A percentile compares a stretch with the other conserved stretches of the same genome.
phyloP scores from a whole-genome alignment of 2,113 vertebrate genomes.

The Microcebus griseorufus region DNA sequence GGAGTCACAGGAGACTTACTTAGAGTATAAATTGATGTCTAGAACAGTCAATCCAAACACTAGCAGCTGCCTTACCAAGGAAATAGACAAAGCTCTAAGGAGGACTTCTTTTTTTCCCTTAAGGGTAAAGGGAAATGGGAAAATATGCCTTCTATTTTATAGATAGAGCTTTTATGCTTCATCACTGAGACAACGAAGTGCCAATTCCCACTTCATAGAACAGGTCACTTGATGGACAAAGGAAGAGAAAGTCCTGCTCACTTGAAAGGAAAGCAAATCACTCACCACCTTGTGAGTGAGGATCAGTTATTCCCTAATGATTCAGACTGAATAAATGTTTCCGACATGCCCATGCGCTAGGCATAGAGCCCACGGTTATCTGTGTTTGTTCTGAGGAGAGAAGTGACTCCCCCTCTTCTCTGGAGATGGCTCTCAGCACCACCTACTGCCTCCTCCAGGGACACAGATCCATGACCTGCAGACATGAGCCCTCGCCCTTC shows the following conservation, averaged over 20 bases:
- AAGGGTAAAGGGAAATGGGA: too few species aligned
- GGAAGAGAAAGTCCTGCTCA: not conserved
- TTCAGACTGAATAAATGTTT: not conserved
- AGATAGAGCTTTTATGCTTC: not conserved
- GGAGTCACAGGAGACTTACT: too few species aligned
- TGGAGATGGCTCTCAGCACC: not conserved
- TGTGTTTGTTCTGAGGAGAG: not conserved
- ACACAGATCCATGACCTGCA: not conserved
- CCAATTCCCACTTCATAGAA: not conserved
- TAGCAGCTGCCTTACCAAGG: too few species aligned
- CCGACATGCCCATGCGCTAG: not conserved
- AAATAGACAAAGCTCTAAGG: too few species aligned
- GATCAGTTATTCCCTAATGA: not conserved
- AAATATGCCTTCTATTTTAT: too few species aligned
- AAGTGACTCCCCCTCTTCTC: not conserved
- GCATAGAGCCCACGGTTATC: too few species aligned
- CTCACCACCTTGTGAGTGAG: not conserved
- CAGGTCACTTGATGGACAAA: not conserved
- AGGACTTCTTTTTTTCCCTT: too few species aligned
- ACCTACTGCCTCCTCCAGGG: not conserved
- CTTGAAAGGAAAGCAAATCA: not conserved
- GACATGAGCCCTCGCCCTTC: not conserved
- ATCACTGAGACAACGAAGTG: not conserved
- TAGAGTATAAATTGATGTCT: too few species aligned
- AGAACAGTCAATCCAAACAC: too few species aligned